A percentile compares a stretch with the other conserved stretches of the same genome.
Evolutionary conservation across 2,113 vertebrate species (phyloP).

Genomic region (Protomyctophum bolini): DNA sequence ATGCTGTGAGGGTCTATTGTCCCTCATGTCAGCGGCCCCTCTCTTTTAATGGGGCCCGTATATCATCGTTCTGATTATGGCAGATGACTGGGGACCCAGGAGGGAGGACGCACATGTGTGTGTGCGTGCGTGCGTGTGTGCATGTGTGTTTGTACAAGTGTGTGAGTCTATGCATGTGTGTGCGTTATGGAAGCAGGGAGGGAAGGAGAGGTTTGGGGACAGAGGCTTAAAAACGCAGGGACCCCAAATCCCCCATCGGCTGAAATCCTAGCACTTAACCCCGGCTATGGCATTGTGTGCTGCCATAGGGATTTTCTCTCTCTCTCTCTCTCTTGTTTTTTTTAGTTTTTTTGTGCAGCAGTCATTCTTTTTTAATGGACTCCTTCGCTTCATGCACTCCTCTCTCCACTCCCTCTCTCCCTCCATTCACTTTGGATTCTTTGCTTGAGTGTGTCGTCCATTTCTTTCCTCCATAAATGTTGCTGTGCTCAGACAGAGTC

Average conservation of each 20-base stretch:
- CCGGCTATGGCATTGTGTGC: slow-evolving; percentile 74
- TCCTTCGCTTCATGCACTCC: slow-evolving; percentile 53
- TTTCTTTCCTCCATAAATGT: slow-evolving; percentile 50
- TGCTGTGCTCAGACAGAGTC: slow-evolving; percentile 48
- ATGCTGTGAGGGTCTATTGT: slow-evolving; percentile 83
- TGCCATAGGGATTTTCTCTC: slow-evolving; percentile 59
- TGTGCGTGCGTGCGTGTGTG: slow-evolving; percentile 28
- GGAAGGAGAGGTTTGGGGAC: slow-evolving; percentile 68
- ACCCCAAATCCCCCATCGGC: slow-evolving; percentile 77
- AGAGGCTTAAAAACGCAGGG: slow-evolving; percentile 74
- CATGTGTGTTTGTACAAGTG: not conserved
- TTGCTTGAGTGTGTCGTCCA: slow-evolving; percentile 33
- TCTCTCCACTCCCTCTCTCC: slow-evolving; percentile 43
- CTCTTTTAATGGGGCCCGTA: slow-evolving; percentile 77
- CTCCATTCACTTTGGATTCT: slow-evolving; percentile 47
- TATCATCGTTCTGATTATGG: slow-evolving; percentile 76
- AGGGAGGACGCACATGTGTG: slow-evolving; percentile 25
- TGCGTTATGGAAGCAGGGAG: slow-evolving; percentile 26
- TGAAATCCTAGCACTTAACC: slow-evolving; percentile 84
- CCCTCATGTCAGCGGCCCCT: slow-evolving; percentile 74
- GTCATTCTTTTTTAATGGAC: slow-evolving; percentile 71
- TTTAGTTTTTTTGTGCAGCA: slow-evolving; percentile 42
- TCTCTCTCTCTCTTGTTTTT: slow-evolving; percentile 6
- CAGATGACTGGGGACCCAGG: slow-evolving; percentile 68
- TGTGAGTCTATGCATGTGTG: slow-evolving; percentile 40